Conservation (phyloP, 2,888 invertebrate species). For the Mimumesa dahlbomi region DNA sequence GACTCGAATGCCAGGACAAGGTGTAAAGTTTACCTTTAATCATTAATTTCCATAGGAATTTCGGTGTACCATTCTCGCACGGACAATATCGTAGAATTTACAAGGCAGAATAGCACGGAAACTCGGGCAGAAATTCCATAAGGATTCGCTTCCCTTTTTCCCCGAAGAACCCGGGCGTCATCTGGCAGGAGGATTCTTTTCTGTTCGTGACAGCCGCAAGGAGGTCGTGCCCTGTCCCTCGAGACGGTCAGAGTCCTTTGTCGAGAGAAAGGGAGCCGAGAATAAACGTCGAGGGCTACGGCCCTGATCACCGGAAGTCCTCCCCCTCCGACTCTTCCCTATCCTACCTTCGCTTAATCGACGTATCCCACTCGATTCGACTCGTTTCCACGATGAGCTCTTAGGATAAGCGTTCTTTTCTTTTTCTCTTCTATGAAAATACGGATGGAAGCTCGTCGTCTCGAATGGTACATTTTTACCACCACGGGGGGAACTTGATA, state of each 20-base stretch:
- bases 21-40: too few relatives aligned
- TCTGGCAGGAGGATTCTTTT: slow-evolving; percentile 52
- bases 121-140: slow-evolving; percentile 26
- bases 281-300: slow-evolving; percentile 48
- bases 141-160: slow-evolving; percentile 39
- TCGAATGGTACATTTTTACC: too few relatives aligned
- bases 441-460: background rate
- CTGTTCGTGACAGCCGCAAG: slow-evolving; percentile 9
- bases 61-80: too few relatives aligned
- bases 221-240: slow-evolving; percentile 19
- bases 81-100: too few relatives aligned
- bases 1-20: too few relatives aligned
- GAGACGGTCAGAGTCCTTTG: slow-evolving; percentile 46
- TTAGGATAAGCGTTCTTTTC: slow-evolving; percentile 6
- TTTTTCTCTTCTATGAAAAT: background rate
- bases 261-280: slow-evolving; percentile 45
- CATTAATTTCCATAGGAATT: too few relatives aligned
- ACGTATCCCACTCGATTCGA: slow-evolving; percentile 20
- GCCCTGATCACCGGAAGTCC: slow-evolving; percentile 64
- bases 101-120: too few relatives aligned
- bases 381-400: slow-evolving; percentile 15
- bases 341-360: slow-evolving; percentile 34
- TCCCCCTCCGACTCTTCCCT: slow-evolving; percentile 16
- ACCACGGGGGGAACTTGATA: background rate
- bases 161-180: slow-evolving; percentile 46